Evolutionary conservation across 1,140 invertebrate genomes (phyloP), one percentile per base, ranked within the genome.

Genomic region (Drosophila sulfurigaster): DNA sequence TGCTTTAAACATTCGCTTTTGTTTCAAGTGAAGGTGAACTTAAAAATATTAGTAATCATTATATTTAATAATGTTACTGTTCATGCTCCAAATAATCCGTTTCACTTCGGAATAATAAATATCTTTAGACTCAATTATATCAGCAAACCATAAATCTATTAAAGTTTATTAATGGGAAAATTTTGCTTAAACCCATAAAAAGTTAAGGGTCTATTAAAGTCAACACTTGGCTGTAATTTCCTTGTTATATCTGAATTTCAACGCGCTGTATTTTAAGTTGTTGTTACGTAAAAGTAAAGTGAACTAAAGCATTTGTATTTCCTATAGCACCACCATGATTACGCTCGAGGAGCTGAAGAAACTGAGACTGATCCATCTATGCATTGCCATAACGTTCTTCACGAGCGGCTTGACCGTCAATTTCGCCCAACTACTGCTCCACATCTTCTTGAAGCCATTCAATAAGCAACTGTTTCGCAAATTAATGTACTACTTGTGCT

Each of bases 401-500:
- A 96, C 96, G 58, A 98, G 97, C 58, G 98, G 98, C 57, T 91
- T 99, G 66, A 95, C 98, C 76, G 94, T 99, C 58, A 98, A 98
- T 94, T 93, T 97, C 68, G 91, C 96, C 76, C 97, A 98, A 93
- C 94, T 94, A 70, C 83, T 97, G 81, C 94, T 98, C 86, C 98
- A 96, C 93, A 93, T 96, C 80, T 94, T 94, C 66, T 83, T 98
- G 32, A 95, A 95, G 89, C 96, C 96, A 20, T 94, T 96, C 78
- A 96, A 95, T 87, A 96, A 95, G 92, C 92, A 93, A 78, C 93
- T 97, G 41, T 99, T 97, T 93, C 95, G 98, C 87, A 96, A 97
- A 93, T 94, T 99, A 54, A 98, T 98, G 93, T 98, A 98, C 92
- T 98, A 98, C 93, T 93, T 98, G 65, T 96, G 96, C 75, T 99